Evolutionary conservation across 2,113 vertebrate species (phyloP).

Genomic region (Pseudorectes ferrugineus): DNA sequence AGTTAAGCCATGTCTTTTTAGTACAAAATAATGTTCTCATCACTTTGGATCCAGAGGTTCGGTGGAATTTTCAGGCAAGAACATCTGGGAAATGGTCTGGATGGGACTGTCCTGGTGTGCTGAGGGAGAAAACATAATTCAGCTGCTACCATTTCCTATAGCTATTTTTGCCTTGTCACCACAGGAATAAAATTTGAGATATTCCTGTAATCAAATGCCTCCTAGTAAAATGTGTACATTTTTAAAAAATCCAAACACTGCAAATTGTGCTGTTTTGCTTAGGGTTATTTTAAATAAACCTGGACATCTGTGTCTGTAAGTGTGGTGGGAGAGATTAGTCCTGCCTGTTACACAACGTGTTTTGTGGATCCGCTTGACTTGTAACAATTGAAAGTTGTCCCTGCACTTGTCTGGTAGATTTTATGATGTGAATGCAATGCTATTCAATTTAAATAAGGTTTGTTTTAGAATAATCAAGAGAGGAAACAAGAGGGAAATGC

Average conservation of each 20-base stretch:
- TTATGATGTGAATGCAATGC: neutral
- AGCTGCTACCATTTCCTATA: neutral
- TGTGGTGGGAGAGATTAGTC: neutral
- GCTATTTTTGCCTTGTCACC: neutral
- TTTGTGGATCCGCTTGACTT: neutral
- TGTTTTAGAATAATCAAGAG: neutral
- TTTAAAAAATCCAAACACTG: neutral
- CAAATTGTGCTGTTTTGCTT: neutral
- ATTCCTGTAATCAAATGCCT: neutral
- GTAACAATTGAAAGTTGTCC: neutral
- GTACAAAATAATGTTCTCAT: neutral
- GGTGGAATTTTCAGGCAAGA: neutral
- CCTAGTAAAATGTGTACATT: neutral
- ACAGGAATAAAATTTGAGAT: neutral
- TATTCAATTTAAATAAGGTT: neutral
- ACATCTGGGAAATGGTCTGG: neutral
- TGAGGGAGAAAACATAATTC: neutral
- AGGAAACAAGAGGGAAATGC: neutral
- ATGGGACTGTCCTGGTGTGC: neutral
- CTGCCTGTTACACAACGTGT: neutral
- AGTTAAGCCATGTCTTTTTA: neutral
- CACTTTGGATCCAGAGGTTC: neutral
- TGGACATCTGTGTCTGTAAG: constrained; percentile 22
- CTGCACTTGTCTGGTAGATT: neutral
- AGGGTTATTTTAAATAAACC: constrained; percentile 27